Conservation (phyloP, 1,140 invertebrate genomes). For the Zophobas atratus region DNA sequence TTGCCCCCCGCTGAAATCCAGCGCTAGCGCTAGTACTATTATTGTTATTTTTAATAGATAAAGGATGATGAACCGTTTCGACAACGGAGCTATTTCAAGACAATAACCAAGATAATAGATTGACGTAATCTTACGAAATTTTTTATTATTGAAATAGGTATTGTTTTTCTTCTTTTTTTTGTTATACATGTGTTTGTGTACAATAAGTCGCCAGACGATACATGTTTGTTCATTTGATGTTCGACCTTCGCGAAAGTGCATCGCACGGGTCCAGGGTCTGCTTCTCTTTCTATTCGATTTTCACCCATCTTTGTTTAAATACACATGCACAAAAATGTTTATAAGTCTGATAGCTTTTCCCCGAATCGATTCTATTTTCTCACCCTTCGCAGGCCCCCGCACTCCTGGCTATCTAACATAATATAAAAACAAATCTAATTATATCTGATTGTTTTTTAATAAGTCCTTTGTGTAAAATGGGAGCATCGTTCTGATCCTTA, state of each 20-base stretch:
- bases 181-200: conserved; percentile 48
- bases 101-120: conserved; percentile 9
- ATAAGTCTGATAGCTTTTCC: conserved; percentile 17
- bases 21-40: too few relatives aligned
- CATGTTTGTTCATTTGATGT: conserved; percentile 63
- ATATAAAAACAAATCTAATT: conserved; percentile 21
- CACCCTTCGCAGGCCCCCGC: conserved; percentile 9
- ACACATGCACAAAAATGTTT: conserved; percentile 49
- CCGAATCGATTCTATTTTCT: conserved; percentile 12
- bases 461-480: conserved; percentile 16
- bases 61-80: conserved; percentile 11
- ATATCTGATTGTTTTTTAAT: conserved; percentile 35
- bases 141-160: conserved; percentile 36
- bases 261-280: conserved; percentile 65
- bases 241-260: conserved; percentile 66
- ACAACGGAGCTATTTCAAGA: conserved; percentile 6
- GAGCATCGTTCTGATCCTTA: background rate
- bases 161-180: conserved; percentile 37
- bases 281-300: conserved; percentile 62
- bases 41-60: background rate
- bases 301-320: conserved; percentile 61
- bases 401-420: background rate
- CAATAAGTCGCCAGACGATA: conserved; percentile 59
- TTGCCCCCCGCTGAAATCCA: background rate
- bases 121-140: conserved; percentile 33